Evolutionary conservation across 30 jellyfish, hydroid and myxozoan species (phyloP), one percentile per base, ranked within the genome.

Genomic region (Morbakka virulenta): DNA sequence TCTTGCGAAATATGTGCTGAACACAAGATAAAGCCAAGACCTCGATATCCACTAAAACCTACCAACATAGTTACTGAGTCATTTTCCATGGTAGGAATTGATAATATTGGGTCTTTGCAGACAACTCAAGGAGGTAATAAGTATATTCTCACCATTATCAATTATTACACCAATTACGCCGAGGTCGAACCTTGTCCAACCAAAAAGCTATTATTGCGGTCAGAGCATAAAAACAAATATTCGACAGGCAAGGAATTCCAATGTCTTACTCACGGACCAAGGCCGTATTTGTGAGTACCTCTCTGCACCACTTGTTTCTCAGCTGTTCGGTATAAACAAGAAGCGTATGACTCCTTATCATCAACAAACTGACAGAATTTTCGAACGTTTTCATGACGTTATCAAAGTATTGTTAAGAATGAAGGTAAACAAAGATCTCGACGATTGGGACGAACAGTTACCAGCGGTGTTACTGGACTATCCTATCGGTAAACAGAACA

Each of bases 291-390:
- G 41, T 50, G 74, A 70, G 76, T 73, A 73, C n/a, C 57, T 50
- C 53, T 20, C 53, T 3, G 41, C 31, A 3, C 24, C 41, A 28
- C 4, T 32, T 28, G 53, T 73, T 57, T 73, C 75, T 22, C 53
- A 22, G 3, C 24, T 73, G 23, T 49, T 73, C 33, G 30, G 50
- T 11, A 73, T 73, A 14, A 62, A n/a, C n/a, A 49, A 73, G 14
- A 4, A 63, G 61, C 30, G 85, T 12, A 73, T 74, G 52, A 73
- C 85, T 29, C 50, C 85, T 26, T 73, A 73, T 34, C 85, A 73
- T 28, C 85, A 73, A 30, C 85, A 73, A 28, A 47, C 85, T 0
- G 77, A 73, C 35, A 74, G 85, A 13, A 32, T 47, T 1, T 73
- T 73, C 25, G 85, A 73, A 32, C 30, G 85, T 12, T 73, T 73